Base-by-base conservation (phyloP, 2,888 invertebrate species). In the Criorhina ranunculi region DNA sequence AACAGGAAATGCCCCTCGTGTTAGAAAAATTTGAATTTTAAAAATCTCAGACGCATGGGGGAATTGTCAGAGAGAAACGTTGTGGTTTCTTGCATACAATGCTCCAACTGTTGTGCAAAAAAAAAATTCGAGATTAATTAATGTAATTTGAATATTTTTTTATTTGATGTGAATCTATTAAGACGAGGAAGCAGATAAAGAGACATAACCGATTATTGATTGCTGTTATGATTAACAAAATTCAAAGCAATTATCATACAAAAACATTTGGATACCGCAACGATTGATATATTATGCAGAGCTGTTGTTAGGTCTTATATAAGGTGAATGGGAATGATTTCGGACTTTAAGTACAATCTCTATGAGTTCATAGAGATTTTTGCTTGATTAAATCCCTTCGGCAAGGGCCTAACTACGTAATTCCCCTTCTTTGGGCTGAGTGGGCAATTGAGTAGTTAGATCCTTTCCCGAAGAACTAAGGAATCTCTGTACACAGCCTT, bases 1-100 rank as follows among this genome's bases (percentile, higher is more conserved):
- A 55, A 64, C 64, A 64, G 73, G 55, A 75, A 73, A 29, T 44
- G 53, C 31, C 31, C 42, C 19, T 17, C 51, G 4, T 11, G 12
- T 29, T 24, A 3, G 40, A 67, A 51, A 29, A 33, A 67, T 67
- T 67, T 53, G 29, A 53, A 53, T 51, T 67, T 51, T 9, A 64
- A 62, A n/a, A 24, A 24, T 24, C 40, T 17, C 29, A 11, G 33
- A 55, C 9, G 35, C 7, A 1, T 5, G 1, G 12, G 6, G 51
- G 29, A 29, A 51, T 7, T 12, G 19, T 7, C 24, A 3, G 24
- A 51, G 29, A 51, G 24, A 49, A 19, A 49, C 24, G 44, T 49
- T 49, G 49, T 44, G 15, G 2, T 46, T 46, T 17, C 12, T 46
- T 46, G 17, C 17, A 9, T 44, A 15, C 12, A 2, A 7, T 17